These are phyloP conservation scores for Colaptes auratus DNA, from an alignment of 2,113 vertebrate genomes.

Conservation along the genomic window DNA sequence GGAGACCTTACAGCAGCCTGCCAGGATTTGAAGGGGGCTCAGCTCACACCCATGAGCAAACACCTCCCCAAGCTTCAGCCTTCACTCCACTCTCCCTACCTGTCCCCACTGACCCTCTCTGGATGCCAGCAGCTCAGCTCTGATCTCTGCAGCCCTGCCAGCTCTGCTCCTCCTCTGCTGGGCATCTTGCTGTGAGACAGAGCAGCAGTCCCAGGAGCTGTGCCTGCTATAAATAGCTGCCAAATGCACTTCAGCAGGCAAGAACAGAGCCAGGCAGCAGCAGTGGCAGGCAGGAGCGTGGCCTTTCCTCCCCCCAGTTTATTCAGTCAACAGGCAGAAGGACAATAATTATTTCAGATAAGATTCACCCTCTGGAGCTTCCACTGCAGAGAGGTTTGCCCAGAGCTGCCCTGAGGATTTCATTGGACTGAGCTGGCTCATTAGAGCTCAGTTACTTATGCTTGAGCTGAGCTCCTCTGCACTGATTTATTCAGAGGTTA, in stretches of 20 bases:
- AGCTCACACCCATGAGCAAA: background rate
- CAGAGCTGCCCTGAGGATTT: constrained; percentile 50
- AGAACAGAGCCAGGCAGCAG: background rate
- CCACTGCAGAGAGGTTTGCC: background rate
- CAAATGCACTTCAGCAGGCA: background rate
- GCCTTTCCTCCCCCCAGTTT: background rate
- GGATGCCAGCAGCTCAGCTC: background rate
- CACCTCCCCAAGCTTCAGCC: background rate
- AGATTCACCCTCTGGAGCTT: constrained; percentile 3
- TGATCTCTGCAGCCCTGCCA: background rate
- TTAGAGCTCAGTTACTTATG: constrained; percentile 45
- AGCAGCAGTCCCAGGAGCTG: background rate
- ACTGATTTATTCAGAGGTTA: constrained; percentile 42
- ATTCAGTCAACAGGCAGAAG: background rate
- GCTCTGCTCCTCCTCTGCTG: background rate
- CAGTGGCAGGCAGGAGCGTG: background rate
- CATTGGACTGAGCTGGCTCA: constrained; percentile 49
- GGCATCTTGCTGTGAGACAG: background rate
- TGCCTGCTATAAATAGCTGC: constrained; percentile 24
- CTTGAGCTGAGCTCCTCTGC: constrained; percentile 35
- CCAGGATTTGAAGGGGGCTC: too few species aligned
- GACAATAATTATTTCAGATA: constrained; percentile 12
- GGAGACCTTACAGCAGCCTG: too few species aligned
- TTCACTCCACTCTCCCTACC: background rate
- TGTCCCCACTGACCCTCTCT: background rate